Evolutionary conservation across 1,140 invertebrate species (phyloP).

Genomic region (Pantala flavescens): DNA sequence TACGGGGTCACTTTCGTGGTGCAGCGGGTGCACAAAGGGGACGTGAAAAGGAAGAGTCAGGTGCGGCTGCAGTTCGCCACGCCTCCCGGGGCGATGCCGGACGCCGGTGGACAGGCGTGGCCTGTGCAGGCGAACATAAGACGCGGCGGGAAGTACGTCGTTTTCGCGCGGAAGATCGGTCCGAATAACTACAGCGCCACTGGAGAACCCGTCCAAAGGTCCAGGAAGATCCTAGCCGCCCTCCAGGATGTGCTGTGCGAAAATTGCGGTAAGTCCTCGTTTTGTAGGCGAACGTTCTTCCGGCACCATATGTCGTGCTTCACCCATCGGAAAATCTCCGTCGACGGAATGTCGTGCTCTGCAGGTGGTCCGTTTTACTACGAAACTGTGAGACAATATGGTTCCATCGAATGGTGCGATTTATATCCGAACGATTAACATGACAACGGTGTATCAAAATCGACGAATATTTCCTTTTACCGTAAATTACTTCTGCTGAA

Average conservation of each 20-base stretch:
- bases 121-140: conserved; percentile 47
- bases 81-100: conserved; percentile 27
- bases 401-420: no score
- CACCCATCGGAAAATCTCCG: no score
- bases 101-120: conserved; percentile 27
- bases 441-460: no score
- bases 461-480: no score
- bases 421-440: no score
- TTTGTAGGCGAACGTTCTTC: no score
- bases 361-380: no score
- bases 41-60: conserved; percentile 38
- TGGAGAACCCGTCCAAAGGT: conserved; percentile 45
- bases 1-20: conserved; percentile 57
- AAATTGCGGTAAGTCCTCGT: conserved; percentile 44
- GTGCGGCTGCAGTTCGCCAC: conserved; percentile 40
- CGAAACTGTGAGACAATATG: no score
- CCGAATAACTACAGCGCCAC: conserved; percentile 52
- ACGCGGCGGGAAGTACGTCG: conserved; percentile 49
- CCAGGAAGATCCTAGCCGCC: conserved; percentile 41
- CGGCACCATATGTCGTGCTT: no score
- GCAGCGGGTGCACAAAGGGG: conserved; percentile 47
- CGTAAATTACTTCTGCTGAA: no score
- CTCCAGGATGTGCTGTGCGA: conserved; percentile 45
- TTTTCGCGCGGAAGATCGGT: conserved; percentile 53
- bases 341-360: no score